Evolutionary conservation across 2,797 vertebrate species (phyloP), one percentile per base, ranked within the genome.

Genomic region (Phataginus tetradactyla): DNA sequence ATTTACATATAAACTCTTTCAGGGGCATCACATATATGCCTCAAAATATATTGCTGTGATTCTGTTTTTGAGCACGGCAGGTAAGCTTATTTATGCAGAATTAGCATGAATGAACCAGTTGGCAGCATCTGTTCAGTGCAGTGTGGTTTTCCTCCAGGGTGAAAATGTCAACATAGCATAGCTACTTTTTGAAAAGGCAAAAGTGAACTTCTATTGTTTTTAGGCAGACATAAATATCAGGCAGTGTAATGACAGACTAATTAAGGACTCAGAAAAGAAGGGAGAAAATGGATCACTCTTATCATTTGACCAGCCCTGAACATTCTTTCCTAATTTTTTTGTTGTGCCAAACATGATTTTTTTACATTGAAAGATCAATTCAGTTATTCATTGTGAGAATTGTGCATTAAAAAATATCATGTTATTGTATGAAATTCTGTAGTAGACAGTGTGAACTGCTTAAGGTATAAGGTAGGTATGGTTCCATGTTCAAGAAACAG

Each of bases 191-290:
- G 86, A 71, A 83, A 96, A 83, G 32, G 32, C 27, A 92, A 90
- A 89, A 74, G 59, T 63, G 77, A 86, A 85, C 86, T 95, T 95
- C 78, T 79, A 83, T 81, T 96, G 72, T 97, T 94, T 92, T 68
- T 23, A 64, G 68, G 80, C 81, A 95, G 27, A 86, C 57, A 95
- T 85, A 98, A 96, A 89, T 92, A 92, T 95, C 66, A 71, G 69
- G 27, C 57, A 94, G 63, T 87, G 13, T 90, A 88, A 88, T 55
- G 39, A 92, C 53, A 94, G 13, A 90, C 49, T 87, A 61, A 94
- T 87, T 87, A 94, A 86, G 74, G n/a, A 34, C 9, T 93, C 39
- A 95, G 83, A 59, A 79, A 92, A 68, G 7, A 75, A 10, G 18
- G 18, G 18, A 81, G 37, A 94, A 93, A 96, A 90, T 21, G 57